Evolutionary conservation across 2,888 invertebrate genomes (phyloP), one percentile per base, ranked within the genome.

Genomic region (Phlogophora meticulosa): DNA sequence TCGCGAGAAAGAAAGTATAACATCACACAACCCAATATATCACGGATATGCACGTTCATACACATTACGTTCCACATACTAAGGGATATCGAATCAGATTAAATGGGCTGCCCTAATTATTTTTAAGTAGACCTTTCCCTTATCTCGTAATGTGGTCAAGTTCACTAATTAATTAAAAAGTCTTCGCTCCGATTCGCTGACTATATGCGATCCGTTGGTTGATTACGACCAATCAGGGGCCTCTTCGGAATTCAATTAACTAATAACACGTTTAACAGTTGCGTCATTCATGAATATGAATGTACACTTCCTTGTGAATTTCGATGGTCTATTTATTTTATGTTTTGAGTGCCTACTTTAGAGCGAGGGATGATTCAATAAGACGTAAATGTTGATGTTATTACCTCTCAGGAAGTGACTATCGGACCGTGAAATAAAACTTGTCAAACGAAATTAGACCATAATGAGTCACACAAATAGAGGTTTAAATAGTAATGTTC

Each of bases 81-180:
- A 56, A 49, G 64, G 69, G 48, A 53, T 66, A 75, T 73, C 57
- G 57, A 71, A 77, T 79, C 46, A 72, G 69, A 79, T 68, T 68
- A 75, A 73, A 82, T 74, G 66, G 73, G 34, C 24, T 53, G 60
- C 36, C 52, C 59, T 83, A 78, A 81, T 82, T 80, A 81, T 71
- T 58, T 79, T 74, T 73, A 66, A 77, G 71, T 70, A 81, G 72
- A 67, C 73, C 73, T 64, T 68, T 63, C 58, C 51, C 75, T 78
- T 80, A 75, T 79, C 70, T 76, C 22, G 58, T 70, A 64, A 72
- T 72, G 64, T 73, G 76, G 77, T 71, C 72, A 76, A 72, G 55
- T 69, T 72, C 56, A 60, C 72, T 76, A 80, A 81, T 83, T 83
- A 81, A 83, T 83, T 83, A 75, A 80, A 81, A 81, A 81, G 48